phyloP scores from a whole-genome alignment of 2,888 invertebrate species.

The Crematogaster levior region DNA sequence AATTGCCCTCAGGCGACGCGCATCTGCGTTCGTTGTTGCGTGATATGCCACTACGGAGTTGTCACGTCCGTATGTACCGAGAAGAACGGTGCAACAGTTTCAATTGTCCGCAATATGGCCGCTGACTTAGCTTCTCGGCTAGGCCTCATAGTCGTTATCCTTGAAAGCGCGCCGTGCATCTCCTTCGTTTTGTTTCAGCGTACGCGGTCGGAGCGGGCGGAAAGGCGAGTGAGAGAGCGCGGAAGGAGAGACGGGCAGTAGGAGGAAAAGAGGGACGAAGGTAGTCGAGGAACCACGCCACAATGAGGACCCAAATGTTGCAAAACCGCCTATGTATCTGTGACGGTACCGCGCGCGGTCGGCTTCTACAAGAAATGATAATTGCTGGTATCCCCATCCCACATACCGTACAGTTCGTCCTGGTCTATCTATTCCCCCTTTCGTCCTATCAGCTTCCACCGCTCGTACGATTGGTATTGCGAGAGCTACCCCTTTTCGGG shows the following conservation, averaged over 20 bases:
- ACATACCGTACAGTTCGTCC: conserved; percentile 42
- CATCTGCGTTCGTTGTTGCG: conserved; percentile 67
- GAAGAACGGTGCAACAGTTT: conserved; percentile 80
- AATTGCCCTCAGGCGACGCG: conserved; percentile 66
- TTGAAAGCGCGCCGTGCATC: conserved; percentile 82
- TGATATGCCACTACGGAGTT: conserved; percentile 59
- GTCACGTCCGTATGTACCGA: conserved; percentile 79
- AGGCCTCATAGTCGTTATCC: conserved; percentile 84
- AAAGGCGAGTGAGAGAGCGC: conserved; percentile 55
- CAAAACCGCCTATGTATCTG: conserved; percentile 77
- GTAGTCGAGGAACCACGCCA: conserved; percentile 69
- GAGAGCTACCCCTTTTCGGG: conserved; percentile 36
- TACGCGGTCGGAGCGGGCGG: conserved; percentile 73
- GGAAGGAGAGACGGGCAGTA: conserved; percentile 24
- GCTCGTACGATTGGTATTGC: conserved; percentile 20
- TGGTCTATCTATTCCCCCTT: conserved; percentile 52
- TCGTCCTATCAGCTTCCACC: conserved; percentile 18
- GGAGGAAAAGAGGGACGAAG: conserved; percentile 37
- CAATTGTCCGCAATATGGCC: conserved; percentile 84
- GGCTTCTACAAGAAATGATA: conserved; percentile 79
- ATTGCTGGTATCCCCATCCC: conserved; percentile 73
- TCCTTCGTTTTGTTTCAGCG: conserved; percentile 83
- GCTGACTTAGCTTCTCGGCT: conserved; percentile 72
- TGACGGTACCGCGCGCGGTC: conserved; percentile 69
- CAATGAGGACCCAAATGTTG: conserved; percentile 80